These are phyloP conservation scores for Haliclystus octoradiatus DNA, from an alignment of 30 jellyfish, hydroid and myxozoan species.

Conservation along the genomic window DNA sequence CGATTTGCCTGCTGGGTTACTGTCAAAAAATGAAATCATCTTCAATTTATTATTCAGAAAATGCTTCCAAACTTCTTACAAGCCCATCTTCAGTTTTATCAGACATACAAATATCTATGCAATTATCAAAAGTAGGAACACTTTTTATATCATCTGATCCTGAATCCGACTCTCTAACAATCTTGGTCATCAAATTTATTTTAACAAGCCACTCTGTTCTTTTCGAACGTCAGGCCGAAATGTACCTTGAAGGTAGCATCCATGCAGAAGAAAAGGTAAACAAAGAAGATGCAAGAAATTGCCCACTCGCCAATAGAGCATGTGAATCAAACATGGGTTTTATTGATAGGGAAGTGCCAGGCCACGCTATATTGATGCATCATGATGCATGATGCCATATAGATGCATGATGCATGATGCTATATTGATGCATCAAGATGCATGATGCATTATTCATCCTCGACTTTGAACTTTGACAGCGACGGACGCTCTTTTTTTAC, in stretches of 20 bases:
- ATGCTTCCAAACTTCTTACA: conserved; percentile 4
- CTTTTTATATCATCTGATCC: neutral
- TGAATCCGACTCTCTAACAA: conserved; percentile 1
- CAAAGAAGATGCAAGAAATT: conserved; percentile 5
- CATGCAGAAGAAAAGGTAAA: neutral
- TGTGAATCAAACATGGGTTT: conserved; percentile 6
- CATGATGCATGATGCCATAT: too few relatives aligned
- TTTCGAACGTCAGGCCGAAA: conserved; percentile 2
- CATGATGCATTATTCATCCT: too few relatives aligned
- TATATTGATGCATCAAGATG: too few relatives aligned
- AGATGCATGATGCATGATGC: too few relatives aligned
- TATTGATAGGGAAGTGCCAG: conserved; percentile 15
- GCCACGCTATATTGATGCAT: too few relatives aligned
- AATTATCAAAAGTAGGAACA: neutral
- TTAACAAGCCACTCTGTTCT: neutral
- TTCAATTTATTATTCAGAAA: conserved; percentile 1
- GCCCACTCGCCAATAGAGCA: conserved; percentile 1
- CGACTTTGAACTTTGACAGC: too few relatives aligned
- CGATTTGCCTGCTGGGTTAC: too few relatives aligned
- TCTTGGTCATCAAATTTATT: conserved; percentile 1
- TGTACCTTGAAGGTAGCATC: too few relatives aligned
- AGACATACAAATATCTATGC: conserved; percentile 4
- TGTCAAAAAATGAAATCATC: too few relatives aligned
- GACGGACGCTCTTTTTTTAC: too few relatives aligned
- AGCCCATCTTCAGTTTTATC: conserved; percentile 4